phyloP scores from a whole-genome alignment of 2,888 invertebrate genomes.

The Thecophora atra region DNA sequence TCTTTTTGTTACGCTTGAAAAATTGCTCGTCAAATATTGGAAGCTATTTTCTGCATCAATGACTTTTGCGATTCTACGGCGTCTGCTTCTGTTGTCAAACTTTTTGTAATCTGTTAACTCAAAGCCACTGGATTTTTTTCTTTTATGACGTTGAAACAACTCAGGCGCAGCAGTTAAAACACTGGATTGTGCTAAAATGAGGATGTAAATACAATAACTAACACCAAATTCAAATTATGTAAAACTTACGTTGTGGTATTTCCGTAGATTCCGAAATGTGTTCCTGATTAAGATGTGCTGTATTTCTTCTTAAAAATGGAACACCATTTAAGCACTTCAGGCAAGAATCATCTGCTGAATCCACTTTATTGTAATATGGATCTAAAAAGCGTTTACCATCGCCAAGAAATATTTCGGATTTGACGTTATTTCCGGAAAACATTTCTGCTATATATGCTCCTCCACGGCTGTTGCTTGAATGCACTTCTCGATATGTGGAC shows the following conservation, averaged over 20 bases:
- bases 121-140: conserved; percentile 56
- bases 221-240: background rate
- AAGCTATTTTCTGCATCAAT: conserved; percentile 47
- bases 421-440: conserved; percentile 75
- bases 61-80: conserved; percentile 55
- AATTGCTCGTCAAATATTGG: conserved; percentile 42
- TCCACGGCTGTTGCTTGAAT: conserved; percentile 70
- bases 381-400: conserved; percentile 69
- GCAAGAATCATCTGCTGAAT: conserved; percentile 57
- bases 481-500: conserved; percentile 78
- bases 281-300: background rate
- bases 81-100: conserved; percentile 53
- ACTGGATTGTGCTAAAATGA: background rate
- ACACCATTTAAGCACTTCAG: conserved; percentile 56
- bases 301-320: conserved; percentile 47
- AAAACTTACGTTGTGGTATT: conserved; percentile 32
- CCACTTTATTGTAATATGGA: conserved; percentile 48
- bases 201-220: background rate
- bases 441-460: conserved; percentile 89
- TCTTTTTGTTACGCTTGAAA: conserved; percentile 14
- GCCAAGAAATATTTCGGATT: conserved; percentile 78
- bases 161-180: background rate
- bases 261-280: conserved; percentile 19
- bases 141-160: conserved; percentile 52
- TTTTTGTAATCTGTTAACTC: conserved; percentile 60